Conservation (phyloP, 1,140 invertebrate species). For the Drosophila sproati region DNA sequence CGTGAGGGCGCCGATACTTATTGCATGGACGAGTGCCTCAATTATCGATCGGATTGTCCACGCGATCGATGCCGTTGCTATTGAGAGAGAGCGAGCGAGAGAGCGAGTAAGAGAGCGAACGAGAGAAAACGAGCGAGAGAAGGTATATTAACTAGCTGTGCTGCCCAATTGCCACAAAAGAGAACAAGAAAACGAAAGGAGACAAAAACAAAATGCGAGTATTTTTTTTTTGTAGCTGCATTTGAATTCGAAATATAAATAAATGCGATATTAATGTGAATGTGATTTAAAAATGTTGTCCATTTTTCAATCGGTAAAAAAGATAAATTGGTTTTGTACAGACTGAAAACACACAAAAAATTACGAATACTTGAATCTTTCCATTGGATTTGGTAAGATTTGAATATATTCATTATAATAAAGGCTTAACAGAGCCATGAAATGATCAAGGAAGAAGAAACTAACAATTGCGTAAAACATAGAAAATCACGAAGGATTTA, state of each 20-base stretch:
- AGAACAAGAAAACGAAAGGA: slow-evolving; percentile 7
- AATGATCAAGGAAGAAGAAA: no score
- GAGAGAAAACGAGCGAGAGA: slow-evolving; percentile 1
- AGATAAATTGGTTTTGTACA: neutral
- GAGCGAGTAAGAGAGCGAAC: neutral
- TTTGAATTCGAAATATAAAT: slow-evolving; percentile 40
- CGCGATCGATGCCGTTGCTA: slow-evolving; percentile 90
- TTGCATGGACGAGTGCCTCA: slow-evolving; percentile 92
- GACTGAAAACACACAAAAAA: no score
- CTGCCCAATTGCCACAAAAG: slow-evolving; percentile 65
- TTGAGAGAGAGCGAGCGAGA: slow-evolving; percentile 58
- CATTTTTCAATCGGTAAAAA: neutral
- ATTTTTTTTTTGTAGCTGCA: slow-evolving; percentile 24
- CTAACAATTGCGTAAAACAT: no score
- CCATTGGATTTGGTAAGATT: no score
- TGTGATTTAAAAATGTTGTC: neutral
- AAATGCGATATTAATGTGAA: slow-evolving; percentile 18
- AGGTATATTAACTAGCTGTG: slow-evolving; percentile 54
- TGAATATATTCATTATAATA: no score
- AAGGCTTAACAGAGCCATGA: no score
- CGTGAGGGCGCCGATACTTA: slow-evolving; percentile 91
- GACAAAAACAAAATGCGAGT: neutral
- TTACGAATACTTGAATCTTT: no score
- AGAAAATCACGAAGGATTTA: no score
- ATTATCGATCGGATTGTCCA: slow-evolving; percentile 90